Percentiles rank a stretch among this genome's conserved stretches.
Evolutionary conservation across 2,888 invertebrate genomes (phyloP).

Genomic region (Epistrophe eligans): DNA sequence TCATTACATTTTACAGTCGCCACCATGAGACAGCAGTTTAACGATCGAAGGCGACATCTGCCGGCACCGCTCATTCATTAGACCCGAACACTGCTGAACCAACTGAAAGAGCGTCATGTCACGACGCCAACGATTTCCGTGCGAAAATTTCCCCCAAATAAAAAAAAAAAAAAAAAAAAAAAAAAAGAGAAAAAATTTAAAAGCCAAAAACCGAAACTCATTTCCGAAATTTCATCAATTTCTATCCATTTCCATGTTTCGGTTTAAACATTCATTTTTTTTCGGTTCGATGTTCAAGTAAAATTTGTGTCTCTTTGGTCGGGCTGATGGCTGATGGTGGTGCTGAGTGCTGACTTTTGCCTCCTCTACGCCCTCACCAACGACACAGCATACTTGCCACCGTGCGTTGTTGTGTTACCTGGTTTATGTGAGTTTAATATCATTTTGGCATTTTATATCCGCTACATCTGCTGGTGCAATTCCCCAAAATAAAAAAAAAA

Average conservation of each 20-base stretch:
- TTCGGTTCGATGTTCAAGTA: conserved; percentile 48
- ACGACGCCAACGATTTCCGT: conserved; percentile 45
- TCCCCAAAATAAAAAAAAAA: conserved; percentile 42
- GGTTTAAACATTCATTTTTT: conserved; percentile 19
- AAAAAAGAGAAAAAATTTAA: not conserved
- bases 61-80: conserved; percentile 57
- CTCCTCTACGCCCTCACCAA: conserved; percentile 15
- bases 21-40: conserved; percentile 32
- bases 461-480: conserved; percentile 71
- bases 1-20: conserved; percentile 38
- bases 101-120: conserved; percentile 25
- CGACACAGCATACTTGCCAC: not conserved
- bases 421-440: conserved; percentile 74
- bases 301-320: conserved; percentile 50
- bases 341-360: not conserved
- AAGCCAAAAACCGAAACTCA: conserved; percentile 55
- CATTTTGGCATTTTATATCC: conserved; percentile 76
- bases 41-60: conserved; percentile 61
- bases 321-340: conserved; percentile 2
- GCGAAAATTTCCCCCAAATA: conserved; percentile 56
- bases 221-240: conserved; percentile 71
- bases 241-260: conserved; percentile 43
- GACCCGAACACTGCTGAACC: conserved; percentile 56
- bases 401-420: conserved; percentile 52
- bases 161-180: conserved; percentile 18